These are phyloP conservation scores for Chloroceryle aenea DNA, from an alignment of 2,113 vertebrate species.

Conservation along the genomic window DNA sequence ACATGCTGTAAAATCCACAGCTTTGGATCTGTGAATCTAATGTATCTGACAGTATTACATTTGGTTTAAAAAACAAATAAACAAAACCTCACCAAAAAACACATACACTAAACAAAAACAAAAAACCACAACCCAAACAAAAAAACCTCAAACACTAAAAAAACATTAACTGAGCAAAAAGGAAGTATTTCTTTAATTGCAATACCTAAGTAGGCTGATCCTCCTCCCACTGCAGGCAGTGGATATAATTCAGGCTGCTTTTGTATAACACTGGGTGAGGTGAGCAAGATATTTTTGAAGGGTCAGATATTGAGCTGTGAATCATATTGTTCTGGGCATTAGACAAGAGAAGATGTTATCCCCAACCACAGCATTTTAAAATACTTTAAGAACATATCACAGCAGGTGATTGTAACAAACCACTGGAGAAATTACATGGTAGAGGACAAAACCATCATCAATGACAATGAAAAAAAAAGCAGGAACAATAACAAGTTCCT, in stretches of 20 bases:
- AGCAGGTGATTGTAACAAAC: not conserved
- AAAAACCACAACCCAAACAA: not conserved
- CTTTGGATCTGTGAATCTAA: not conserved
- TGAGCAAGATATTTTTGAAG: not conserved
- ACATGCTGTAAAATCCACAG: not conserved
- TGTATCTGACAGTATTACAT: not conserved
- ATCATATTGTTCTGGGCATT: not conserved
- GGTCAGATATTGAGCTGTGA: not conserved
- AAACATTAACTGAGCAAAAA: not conserved
- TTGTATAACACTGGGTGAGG: not conserved
- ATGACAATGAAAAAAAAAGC: not conserved
- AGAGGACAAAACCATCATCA: not conserved
- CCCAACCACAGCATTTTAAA: not conserved
- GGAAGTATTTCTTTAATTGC: not conserved
- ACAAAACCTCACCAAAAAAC: too few relatives aligned
- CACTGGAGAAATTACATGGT: not conserved
- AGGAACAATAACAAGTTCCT: not conserved
- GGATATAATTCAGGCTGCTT: not conserved
- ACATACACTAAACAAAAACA: too few relatives aligned
- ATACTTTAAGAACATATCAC: constrained; percentile 47
- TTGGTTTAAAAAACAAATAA: not conserved
- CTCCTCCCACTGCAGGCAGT: not conserved
- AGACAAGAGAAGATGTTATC: not conserved
- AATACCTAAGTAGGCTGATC: not conserved
- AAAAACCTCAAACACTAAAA: too few relatives aligned